Conservation (phyloP, 1,140 invertebrate genomes). For the Trichonephila clavipes region DNA sequence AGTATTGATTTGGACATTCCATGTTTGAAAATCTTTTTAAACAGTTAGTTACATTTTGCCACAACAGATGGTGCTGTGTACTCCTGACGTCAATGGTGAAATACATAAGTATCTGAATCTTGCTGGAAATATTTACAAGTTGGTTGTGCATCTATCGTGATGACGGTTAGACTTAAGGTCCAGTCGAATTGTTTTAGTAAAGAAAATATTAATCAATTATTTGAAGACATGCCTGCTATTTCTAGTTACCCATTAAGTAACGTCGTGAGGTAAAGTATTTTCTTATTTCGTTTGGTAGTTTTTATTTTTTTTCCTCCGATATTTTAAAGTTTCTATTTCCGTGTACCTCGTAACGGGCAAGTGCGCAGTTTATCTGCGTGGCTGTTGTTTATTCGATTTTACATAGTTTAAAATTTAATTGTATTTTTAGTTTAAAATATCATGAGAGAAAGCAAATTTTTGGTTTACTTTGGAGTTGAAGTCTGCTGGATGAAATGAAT, state of each 20-base stretch:
- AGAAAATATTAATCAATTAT: constrained; percentile 72
- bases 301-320: neutral
- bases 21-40: no score
- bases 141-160: constrained; percentile 56
- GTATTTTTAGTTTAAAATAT: no score
- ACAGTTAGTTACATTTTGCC: no score
- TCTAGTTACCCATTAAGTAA: constrained; percentile 60
- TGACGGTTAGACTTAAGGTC: constrained; percentile 63
- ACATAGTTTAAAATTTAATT: no score
- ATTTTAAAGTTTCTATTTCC: constrained; percentile 20
- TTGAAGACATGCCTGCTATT: constrained; percentile 74
- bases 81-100: constrained; percentile 36
- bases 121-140: constrained; percentile 1
- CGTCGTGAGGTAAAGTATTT: constrained; percentile 34
- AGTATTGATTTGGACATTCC: no score
- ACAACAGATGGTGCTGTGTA: constrained; percentile 32
- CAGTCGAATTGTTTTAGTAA: constrained; percentile 49
- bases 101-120: constrained; percentile 40
- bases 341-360: neutral
- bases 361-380: constrained; percentile 40
- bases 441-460: no score
- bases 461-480: no score
- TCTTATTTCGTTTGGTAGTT: neutral
- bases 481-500: neutral
- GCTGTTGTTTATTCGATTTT: neutral